phyloP scores from a whole-genome alignment of 1,140 invertebrate genomes.

The Macrocentrus cingulum region DNA sequence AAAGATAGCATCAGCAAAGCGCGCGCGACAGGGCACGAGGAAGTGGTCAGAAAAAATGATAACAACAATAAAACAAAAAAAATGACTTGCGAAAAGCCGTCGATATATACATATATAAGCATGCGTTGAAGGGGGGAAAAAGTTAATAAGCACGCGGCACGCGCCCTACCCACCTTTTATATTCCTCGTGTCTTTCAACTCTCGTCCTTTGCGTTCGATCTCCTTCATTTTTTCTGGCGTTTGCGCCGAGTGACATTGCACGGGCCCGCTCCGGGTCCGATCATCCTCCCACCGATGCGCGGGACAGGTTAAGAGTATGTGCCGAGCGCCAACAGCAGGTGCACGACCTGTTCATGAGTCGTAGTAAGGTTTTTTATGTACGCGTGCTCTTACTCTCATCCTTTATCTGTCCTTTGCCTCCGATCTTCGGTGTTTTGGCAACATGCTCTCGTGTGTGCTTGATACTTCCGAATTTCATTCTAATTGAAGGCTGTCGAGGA shows the following conservation, averaged over 20 bases:
- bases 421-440: constrained; percentile 14
- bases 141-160: constrained; percentile 49
- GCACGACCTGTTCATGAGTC: constrained; percentile 46
- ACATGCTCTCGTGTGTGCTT: not conserved
- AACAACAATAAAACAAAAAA: no score
- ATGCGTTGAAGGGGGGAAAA: constrained; percentile 32
- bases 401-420: constrained; percentile 14
- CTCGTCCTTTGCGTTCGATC: no score
- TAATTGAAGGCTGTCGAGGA: constrained; percentile 34
- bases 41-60: no score
- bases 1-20: no score
- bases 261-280: constrained; percentile 25
- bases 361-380: not conserved
- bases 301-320: no score
- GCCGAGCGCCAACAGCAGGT: constrained; percentile 54
- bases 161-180: constrained; percentile 37
- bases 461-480: constrained; percentile 37
- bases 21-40: no score
- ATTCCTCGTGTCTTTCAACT: constrained; percentile 16
- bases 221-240: no score
- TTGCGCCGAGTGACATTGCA: constrained; percentile 36
- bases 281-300: no score
- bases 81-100: no score
- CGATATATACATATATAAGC: no score
- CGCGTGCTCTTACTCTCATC: constrained; percentile 12